These are phyloP conservation scores for Lissocephala sabroskyi DNA, from an alignment of 2,888 invertebrate genomes.

Conservation along the genomic window DNA sequence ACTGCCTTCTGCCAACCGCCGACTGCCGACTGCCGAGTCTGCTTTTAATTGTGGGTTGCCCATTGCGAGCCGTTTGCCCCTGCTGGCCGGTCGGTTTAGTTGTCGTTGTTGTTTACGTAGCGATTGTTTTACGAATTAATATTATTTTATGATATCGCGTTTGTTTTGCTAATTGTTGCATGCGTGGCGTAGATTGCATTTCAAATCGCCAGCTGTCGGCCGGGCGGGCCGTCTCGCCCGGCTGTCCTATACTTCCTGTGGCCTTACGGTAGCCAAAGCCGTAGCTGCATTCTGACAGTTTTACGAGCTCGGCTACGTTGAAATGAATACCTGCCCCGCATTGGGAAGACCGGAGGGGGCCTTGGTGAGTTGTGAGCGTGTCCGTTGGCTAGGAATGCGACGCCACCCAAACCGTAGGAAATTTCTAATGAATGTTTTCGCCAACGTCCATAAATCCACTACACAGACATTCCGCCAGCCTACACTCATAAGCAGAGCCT, in stretches of 20 bases:
- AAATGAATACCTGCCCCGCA: slow-evolving; percentile 53
- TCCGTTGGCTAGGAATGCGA: slow-evolving; percentile 50
- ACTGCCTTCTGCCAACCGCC: too few species aligned
- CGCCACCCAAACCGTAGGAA: slow-evolving; percentile 56
- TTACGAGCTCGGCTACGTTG: slow-evolving; percentile 60
- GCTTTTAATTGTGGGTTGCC: slow-evolving; percentile 54
- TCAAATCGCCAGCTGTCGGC: slow-evolving; percentile 17
- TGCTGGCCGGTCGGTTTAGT: slow-evolving; percentile 19
- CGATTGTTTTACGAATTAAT: slow-evolving; percentile 66
- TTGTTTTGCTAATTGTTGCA: slow-evolving; percentile 66
- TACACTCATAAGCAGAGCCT: neutral
- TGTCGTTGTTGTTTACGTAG: slow-evolving; percentile 58
- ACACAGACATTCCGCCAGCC: neutral
- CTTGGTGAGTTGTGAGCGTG: slow-evolving; percentile 52
- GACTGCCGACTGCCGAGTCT: too few species aligned
- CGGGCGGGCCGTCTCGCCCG: slow-evolving; percentile 12
- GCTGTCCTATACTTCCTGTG: slow-evolving; percentile 17
- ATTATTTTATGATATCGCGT: slow-evolving; percentile 65
- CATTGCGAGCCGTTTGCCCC: neutral
- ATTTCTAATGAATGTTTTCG: slow-evolving; percentile 53
- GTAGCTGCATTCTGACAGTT: slow-evolving; percentile 64
- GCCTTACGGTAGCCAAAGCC: slow-evolving; percentile 44
- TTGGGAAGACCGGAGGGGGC: neutral
- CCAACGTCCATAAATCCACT: slow-evolving; percentile 37
- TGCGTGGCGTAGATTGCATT: slow-evolving; percentile 65